phyloP scores from a whole-genome alignment of 2,888 invertebrate species.

The Sicus ferrugineus region DNA sequence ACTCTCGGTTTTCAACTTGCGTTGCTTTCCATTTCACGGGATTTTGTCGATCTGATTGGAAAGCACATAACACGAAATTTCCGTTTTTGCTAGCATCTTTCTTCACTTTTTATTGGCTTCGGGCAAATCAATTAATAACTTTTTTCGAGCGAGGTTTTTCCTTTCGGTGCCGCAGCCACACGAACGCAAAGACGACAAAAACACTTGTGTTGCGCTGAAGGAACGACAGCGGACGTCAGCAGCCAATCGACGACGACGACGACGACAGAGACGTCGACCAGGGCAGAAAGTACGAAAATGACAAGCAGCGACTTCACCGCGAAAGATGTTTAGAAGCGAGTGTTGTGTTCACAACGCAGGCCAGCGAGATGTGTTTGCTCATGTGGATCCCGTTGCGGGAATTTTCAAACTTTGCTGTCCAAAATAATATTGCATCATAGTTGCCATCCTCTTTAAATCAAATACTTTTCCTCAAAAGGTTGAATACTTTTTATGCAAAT shows the following conservation, averaged over 20 bases:
- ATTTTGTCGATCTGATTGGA: background rate
- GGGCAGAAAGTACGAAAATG: background rate
- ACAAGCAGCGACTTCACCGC: background rate
- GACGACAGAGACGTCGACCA: constrained; percentile 2
- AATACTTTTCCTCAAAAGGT: no score
- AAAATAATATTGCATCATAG: no score
- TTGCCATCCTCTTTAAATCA: no score
- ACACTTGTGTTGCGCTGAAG: constrained; percentile 25
- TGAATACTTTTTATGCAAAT: no score
- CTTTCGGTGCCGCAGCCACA: constrained; percentile 6
- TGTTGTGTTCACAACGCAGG: no score
- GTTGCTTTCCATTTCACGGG: background rate
- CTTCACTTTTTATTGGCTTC: background rate
- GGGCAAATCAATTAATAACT: background rate
- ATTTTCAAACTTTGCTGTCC: no score
- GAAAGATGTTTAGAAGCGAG: no score
- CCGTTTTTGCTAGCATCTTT: background rate
- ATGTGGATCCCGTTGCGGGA: no score
- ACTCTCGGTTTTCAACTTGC: background rate
- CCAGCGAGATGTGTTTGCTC: no score
- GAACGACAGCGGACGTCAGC: background rate
- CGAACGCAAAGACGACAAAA: constrained; percentile 20
- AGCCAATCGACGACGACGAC: background rate
- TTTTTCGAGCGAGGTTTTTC: background rate
- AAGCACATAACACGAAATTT: background rate